phyloP scores from a whole-genome alignment of 2,113 vertebrate species.

The Melanostigma gelatinosum region DNA sequence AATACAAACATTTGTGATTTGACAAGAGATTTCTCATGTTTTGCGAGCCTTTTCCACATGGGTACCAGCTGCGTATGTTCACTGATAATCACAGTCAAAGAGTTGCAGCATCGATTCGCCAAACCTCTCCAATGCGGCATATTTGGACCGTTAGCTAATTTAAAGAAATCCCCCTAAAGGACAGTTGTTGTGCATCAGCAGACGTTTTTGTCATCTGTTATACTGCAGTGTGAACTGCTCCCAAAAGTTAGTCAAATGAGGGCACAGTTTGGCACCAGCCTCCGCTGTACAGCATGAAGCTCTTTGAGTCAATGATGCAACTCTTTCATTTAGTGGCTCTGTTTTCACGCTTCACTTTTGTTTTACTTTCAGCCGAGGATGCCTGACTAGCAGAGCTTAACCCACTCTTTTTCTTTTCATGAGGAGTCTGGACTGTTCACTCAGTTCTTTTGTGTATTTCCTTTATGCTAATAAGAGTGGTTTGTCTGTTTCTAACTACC shows the following conservation, averaged over 20 bases:
- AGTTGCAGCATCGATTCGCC: conserved; percentile 65
- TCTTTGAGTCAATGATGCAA: conserved; percentile 77
- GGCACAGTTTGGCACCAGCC: conserved; percentile 56
- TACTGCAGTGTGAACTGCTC: conserved; percentile 37
- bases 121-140: conserved; percentile 8
- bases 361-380: conserved; percentile 71
- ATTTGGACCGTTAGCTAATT: neutral
- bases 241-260: conserved; percentile 64
- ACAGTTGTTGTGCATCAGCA: conserved; percentile 37
- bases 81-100: conserved; percentile 68
- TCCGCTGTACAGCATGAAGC: conserved; percentile 44
- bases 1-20: neutral
- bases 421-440: conserved; percentile 55
- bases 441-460: conserved; percentile 8
- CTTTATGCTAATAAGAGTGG: conserved; percentile 49
- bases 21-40: conserved; percentile 14
- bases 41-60: conserved; percentile 69
- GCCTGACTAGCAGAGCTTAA: conserved; percentile 70
- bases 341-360: conserved; percentile 69
- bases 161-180: neutral
- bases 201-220: conserved; percentile 39
- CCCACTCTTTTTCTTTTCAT: conserved; percentile 51
- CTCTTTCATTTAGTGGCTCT: conserved; percentile 74
- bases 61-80: conserved; percentile 59
- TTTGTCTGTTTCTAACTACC: conserved; percentile 49